Evolutionary conservation across 1,140 invertebrate genomes (phyloP), one percentile per base, ranked within the genome.

Genomic region (Drosophila pruinosa): DNA sequence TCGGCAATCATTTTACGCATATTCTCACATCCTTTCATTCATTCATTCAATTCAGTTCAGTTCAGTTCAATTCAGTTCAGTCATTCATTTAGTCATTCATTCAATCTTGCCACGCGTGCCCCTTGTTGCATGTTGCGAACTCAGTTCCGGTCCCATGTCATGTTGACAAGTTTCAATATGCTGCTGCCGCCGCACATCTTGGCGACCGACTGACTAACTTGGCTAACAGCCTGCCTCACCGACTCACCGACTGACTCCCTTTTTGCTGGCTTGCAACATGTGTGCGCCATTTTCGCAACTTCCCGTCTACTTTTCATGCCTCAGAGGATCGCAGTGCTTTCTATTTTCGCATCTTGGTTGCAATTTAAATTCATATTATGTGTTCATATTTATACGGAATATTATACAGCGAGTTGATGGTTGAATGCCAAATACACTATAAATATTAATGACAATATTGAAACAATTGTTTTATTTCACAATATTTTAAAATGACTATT

Each of bases 361-460:
- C 70, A 78, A 78, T 89, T 88, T 75, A 88, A 88, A 88, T 88
- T 88, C 83, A 89, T 89, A 89, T 83, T 88, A 83, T 88, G 63
- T 34, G 50, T 62, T 57, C 15, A 41, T 36, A 48, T 31, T 41
- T 41, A 59, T 41, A 58, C 21, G 38, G 28, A 34, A 14, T 31
- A 12, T 28, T 15, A 8, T 31, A 39, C 24, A 74, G 31, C 3
- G 31, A 12, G n/a, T 34, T 34, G 31, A n/a, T 7, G 19, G 28
- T 12, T 15, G 45, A 38, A 22, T 39, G 14, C 0, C 14, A 39
- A 17, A 15, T 34, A 2, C 31, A 12, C 31, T 34, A n/a, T 2
- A 8, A 31, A 7, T 31, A 7, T 50, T 5, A 8, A n/a, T n/a
- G n/a, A n/a, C n/a, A n/a, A n/a, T n/a, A n/a, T n/a, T n/a, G n/a